Conservation (phyloP, 1,140 invertebrate species). For the Meteorus sp. region DNA sequence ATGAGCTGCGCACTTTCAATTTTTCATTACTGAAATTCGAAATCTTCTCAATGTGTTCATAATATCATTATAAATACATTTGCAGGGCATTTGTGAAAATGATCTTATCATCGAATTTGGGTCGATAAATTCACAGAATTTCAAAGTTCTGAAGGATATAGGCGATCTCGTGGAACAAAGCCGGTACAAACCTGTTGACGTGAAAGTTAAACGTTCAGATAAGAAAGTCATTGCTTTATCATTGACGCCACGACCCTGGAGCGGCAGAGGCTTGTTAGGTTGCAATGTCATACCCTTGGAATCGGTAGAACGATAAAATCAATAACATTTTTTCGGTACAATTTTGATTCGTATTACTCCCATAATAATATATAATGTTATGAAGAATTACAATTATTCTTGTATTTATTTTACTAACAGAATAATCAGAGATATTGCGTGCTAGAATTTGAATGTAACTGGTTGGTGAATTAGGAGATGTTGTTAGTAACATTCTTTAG, state of each 20-base stretch:
- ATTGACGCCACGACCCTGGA: slow-evolving; percentile 72
- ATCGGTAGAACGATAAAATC: slow-evolving; percentile 57
- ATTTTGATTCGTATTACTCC: slow-evolving; percentile 16
- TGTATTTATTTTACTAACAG: too few species aligned
- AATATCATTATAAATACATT: not conserved
- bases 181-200: slow-evolving; percentile 63
- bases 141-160: slow-evolving; percentile 69
- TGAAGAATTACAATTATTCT: slow-evolving; percentile 24
- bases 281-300: slow-evolving; percentile 69
- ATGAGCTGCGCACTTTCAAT: slow-evolving; percentile 11
- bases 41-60: slow-evolving; percentile 27
- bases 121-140: slow-evolving; percentile 76
- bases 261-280: slow-evolving; percentile 74
- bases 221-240: slow-evolving; percentile 53
- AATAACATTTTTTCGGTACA: not conserved
- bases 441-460: too few species aligned
- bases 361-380: slow-evolving; percentile 25
- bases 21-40: slow-evolving; percentile 9
- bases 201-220: slow-evolving; percentile 65
- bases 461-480: too few species aligned
- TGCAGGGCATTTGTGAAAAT: slow-evolving; percentile 74
- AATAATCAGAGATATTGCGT: too few species aligned
- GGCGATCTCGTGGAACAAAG: slow-evolving; percentile 74
- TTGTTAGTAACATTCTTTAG: too few species aligned
- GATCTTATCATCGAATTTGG: slow-evolving; percentile 83